Conservation (phyloP, 2,888 invertebrate species). For the Dynastes hyllus region DNA sequence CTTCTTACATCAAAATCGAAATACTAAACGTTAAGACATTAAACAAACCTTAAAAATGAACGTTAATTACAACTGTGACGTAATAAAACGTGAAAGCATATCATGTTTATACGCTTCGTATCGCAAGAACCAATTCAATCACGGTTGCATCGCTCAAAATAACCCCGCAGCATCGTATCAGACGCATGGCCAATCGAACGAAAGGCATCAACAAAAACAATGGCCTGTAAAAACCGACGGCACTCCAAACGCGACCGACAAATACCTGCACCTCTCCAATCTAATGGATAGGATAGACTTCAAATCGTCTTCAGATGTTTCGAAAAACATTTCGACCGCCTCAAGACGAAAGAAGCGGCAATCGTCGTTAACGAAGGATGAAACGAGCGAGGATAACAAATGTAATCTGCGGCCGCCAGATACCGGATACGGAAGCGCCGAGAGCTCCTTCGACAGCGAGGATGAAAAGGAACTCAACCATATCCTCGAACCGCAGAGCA, state of each 20-base stretch:
- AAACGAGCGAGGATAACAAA: constrained; percentile 49
- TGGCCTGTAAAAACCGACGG: constrained; percentile 28
- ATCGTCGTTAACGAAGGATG: constrained; percentile 12
- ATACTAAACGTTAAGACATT: too few species aligned
- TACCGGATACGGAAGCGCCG: constrained; percentile 67
- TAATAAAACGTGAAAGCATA: constrained; percentile 25
- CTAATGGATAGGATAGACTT: constrained; percentile 47
- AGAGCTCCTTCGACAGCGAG: constrained; percentile 67
- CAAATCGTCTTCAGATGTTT: not conserved
- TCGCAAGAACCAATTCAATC: constrained; percentile 26
- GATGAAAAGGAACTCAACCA: constrained; percentile 69
- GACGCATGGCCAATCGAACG: constrained; percentile 4
- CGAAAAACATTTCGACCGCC: constrained; percentile 17
- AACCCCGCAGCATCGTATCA: not conserved
- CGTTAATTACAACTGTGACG: constrained; percentile 33
- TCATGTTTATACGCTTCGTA: constrained; percentile 8
- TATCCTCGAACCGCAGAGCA: constrained; percentile 70
- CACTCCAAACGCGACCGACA: constrained; percentile 4
- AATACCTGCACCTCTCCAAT: constrained; percentile 29
- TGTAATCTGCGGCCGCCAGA: constrained; percentile 60
- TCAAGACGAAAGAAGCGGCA: not conserved
- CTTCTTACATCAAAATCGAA: too few species aligned
- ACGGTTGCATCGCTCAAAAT: not conserved
- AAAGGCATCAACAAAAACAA: constrained; percentile 20
- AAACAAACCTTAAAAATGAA: constrained; percentile 7